A percentile compares a stretch with the other conserved stretches of the same genome.
phyloP scores from a whole-genome alignment of 2,888 invertebrate genomes.

The Arrhopalites spinosus region DNA sequence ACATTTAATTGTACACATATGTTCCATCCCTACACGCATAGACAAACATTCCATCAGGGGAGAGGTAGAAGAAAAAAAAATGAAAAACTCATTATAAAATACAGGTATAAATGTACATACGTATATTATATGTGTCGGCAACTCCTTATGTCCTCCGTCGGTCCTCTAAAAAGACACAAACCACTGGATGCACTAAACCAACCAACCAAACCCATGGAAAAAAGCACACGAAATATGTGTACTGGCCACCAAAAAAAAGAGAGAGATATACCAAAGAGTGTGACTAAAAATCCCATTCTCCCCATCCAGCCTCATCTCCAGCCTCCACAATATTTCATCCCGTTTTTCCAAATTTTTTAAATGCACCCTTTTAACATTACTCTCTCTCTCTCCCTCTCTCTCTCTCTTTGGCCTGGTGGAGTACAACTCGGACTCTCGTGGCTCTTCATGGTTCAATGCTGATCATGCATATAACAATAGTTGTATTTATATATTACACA shows the following conservation, averaged over 20 bases:
- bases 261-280: background rate
- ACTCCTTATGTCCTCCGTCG: conserved; percentile 15
- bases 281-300: conserved; percentile 13
- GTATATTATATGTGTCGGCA: background rate
- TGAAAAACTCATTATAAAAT: conserved; percentile 11
- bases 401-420: background rate
- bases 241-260: background rate
- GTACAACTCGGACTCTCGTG: too few relatives aligned
- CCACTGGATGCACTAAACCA: conserved; percentile 10
- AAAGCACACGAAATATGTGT: background rate
- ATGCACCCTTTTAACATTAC: background rate
- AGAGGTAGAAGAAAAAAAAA: background rate
- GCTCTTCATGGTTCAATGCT: background rate
- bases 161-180: conserved; percentile 11
- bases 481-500: background rate
- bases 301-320: background rate
- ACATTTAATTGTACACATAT: background rate
- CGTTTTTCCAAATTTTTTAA: conserved; percentile 6
- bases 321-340: conserved; percentile 11
- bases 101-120: background rate
- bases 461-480: background rate
- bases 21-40: background rate
- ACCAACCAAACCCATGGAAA: too few relatives aligned
- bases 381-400: background rate
- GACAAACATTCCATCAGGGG: conserved; percentile 15